phyloP scores from a whole-genome alignment of 2,888 invertebrate genomes.

The Erynnis tages region DNA sequence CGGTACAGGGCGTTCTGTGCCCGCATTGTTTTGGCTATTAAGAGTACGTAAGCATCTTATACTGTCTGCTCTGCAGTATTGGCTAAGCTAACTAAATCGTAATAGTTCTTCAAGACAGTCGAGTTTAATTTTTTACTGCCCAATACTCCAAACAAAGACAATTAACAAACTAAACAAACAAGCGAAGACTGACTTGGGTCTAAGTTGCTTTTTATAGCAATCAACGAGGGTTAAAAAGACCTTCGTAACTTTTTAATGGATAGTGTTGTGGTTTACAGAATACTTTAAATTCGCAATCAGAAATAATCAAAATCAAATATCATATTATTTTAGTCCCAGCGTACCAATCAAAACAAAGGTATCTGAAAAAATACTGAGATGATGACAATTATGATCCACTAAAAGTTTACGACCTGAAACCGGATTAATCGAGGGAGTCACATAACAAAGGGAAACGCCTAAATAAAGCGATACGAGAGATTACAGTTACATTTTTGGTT shows the following conservation, averaged over 20 bases:
- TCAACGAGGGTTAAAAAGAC: neutral
- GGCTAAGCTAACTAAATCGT: constrained; percentile 9
- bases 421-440: constrained; percentile 11
- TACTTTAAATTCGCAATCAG: neutral
- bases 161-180: constrained; percentile 36
- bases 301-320: no score
- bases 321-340: no score
- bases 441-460: constrained; percentile 25
- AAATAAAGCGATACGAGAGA: constrained; percentile 39
- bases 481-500: constrained; percentile 37
- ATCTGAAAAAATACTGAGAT: neutral
- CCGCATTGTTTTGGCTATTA: constrained; percentile 63
- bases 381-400: constrained; percentile 8
- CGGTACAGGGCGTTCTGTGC: constrained; percentile 56
- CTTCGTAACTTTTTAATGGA: constrained; percentile 5
- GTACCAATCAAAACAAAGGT: neutral
- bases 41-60: constrained; percentile 24
- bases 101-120: constrained; percentile 29
- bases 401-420: constrained; percentile 15
- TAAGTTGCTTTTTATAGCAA: neutral
- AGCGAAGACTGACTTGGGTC: constrained; percentile 21
- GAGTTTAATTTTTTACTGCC: constrained; percentile 32
- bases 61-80: constrained; percentile 8
- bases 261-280: neutral
- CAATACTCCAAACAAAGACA: constrained; percentile 36